Evolutionary conservation across 1,140 invertebrate species (phyloP).

Genomic region (Drosophila ironensis): DNA sequence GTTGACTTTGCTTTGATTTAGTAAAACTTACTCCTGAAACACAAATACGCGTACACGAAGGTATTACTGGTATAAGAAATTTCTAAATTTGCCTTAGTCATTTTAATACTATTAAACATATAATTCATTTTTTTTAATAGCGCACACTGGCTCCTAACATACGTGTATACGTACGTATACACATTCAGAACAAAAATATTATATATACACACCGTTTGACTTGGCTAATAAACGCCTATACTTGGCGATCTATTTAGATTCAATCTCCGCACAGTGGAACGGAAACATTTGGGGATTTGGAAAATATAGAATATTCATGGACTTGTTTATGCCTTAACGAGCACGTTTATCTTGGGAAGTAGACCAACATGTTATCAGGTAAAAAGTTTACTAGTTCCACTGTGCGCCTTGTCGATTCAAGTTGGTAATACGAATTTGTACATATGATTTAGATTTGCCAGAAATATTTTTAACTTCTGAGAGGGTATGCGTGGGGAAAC

Average conservation of each 20-base stretch:
- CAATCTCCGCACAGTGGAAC: conserved; percentile 23
- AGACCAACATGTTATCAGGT: background rate
- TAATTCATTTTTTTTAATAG: conserved; percentile 39
- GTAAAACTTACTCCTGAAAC: conserved; percentile 52
- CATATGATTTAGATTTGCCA: conserved; percentile 38
- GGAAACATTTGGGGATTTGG: background rate
- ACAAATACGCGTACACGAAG: conserved; percentile 14
- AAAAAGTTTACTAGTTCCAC: conserved; percentile 28
- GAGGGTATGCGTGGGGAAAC: conserved; percentile 28
- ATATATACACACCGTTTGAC: conserved; percentile 9
- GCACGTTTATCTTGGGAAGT: conserved; percentile 24
- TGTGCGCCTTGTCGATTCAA: conserved; percentile 51
- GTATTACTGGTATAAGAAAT: conserved; percentile 45
- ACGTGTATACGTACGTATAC: too few species aligned
- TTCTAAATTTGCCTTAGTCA: conserved; percentile 36
- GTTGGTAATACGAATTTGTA: conserved; percentile 30
- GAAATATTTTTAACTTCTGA: conserved; percentile 25
- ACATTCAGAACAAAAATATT: conserved; percentile 13
- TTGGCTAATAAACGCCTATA: conserved; percentile 29
- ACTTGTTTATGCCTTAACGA: conserved; percentile 27
- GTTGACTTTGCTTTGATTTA: conserved; percentile 68
- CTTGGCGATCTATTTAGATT: conserved; percentile 26
- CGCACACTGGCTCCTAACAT: too few species aligned
- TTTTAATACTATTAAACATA: conserved; percentile 33
- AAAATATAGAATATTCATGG: background rate